These are phyloP conservation scores for Nothura maculosa DNA, from an alignment of 2,797 vertebrate species.

Conservation along the genomic window DNA sequence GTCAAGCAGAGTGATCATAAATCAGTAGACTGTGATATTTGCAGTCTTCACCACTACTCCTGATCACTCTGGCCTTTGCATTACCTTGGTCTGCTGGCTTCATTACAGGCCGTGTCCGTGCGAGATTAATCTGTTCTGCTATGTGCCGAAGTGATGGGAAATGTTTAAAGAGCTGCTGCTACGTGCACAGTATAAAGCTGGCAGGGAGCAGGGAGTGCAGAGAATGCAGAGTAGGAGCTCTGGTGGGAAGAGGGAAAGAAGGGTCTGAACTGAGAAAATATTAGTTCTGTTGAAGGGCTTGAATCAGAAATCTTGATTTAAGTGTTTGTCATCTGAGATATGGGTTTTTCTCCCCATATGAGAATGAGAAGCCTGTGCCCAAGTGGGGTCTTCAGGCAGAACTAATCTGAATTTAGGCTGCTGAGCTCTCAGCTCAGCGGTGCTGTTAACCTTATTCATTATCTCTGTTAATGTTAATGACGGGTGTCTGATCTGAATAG, in stretches of 20 bases:
- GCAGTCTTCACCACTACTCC: not conserved
- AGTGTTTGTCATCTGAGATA: not conserved
- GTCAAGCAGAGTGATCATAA: not conserved
- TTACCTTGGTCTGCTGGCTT: not conserved
- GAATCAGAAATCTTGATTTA: not conserved
- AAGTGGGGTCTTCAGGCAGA: not conserved
- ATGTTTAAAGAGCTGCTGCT: slow-evolving; percentile 19
- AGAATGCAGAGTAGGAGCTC: not conserved
- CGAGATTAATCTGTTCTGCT: slow-evolving; percentile 7
- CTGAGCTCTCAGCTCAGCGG: not conserved
- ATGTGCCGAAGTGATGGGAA: not conserved
- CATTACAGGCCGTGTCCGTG: not conserved
- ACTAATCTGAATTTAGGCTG: slow-evolving; percentile 25
- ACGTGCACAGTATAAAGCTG: not conserved
- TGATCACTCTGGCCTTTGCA: not conserved
- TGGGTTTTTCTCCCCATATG: rapidly evolving
- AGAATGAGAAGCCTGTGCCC: not conserved
- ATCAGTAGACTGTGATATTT: not conserved
- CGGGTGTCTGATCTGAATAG: slow-evolving; percentile 11
- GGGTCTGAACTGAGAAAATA: not conserved
- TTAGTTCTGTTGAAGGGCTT: not conserved
- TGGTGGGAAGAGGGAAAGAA: not conserved
- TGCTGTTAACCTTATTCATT: slow-evolving; percentile 13
- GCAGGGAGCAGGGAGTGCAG: not conserved
- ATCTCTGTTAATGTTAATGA: not conserved